phyloP scores from a whole-genome alignment of 2,113 vertebrate genomes.

The Nanorana parkeri region DNA sequence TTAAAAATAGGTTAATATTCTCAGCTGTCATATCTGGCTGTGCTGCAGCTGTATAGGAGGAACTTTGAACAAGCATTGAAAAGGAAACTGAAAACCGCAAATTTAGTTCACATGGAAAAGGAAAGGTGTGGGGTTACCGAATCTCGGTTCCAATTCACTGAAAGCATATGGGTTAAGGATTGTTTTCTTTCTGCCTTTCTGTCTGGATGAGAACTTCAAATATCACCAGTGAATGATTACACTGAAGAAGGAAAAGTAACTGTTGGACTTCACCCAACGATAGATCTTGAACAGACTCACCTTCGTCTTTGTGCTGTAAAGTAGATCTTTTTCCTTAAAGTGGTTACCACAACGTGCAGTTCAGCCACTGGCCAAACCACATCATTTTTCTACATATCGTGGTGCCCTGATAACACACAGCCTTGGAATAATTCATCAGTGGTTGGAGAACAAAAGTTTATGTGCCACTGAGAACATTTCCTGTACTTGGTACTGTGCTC shows the following conservation, averaged over 20 bases:
- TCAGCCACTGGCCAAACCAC: conserved; percentile 37
- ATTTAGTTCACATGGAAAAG: conserved; percentile 44
- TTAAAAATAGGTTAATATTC: conserved; percentile 21
- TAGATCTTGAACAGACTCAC: conserved; percentile 42
- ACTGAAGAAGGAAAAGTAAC: conserved; percentile 9
- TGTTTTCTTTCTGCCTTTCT: conserved; percentile 44
- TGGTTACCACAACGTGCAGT: conserved; percentile 23
- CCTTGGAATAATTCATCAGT: not conserved
- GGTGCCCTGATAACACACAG: conserved; percentile 5
- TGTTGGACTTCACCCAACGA: conserved; percentile 26
- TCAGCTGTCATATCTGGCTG: conserved; percentile 33
- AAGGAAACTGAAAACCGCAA: conserved; percentile 47
- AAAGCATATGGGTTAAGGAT: conserved; percentile 19
- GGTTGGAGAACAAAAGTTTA: not conserved
- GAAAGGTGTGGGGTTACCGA: conserved; percentile 45
- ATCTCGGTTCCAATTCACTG: conserved; percentile 41
- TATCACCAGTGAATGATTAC: conserved; percentile 44
- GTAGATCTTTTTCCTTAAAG: conserved; percentile 29
- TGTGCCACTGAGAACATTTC: not conserved
- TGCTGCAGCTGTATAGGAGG: not conserved
- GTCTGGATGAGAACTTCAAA: conserved; percentile 23
- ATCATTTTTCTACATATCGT: conserved; percentile 11
- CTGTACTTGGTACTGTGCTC: no score
- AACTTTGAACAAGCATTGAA: conserved; percentile 20
- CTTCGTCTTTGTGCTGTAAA: conserved; percentile 26